Evolutionary conservation across 2,888 invertebrate genomes (phyloP).

Genomic region (Bhutanitis thaidina): DNA sequence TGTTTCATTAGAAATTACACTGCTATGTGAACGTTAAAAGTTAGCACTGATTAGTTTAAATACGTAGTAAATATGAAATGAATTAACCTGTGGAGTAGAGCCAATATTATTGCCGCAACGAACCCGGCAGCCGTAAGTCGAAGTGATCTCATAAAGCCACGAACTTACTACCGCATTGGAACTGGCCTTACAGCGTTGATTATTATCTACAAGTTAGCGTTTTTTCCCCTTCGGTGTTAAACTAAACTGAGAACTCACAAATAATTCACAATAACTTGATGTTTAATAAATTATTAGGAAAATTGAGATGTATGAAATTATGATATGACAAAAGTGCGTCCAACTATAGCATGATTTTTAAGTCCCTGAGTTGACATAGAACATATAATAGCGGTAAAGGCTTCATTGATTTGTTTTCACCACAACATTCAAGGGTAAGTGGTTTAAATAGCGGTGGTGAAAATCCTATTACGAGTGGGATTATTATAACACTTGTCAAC

Average conservation of each 20-base stretch:
- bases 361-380: no score
- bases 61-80: slow-evolving; percentile 1
- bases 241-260: no score
- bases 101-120: slow-evolving; percentile 2
- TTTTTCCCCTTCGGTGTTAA: background rate
- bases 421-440: background rate
- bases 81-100: slow-evolving; percentile 4
- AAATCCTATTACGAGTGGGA: no score
- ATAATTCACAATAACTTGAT: no score
- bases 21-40: slow-evolving; percentile 2
- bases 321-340: no score
- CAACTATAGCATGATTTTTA: no score
- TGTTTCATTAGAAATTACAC: background rate
- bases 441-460: no score
- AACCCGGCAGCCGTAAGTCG: background rate
- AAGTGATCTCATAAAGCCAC: background rate
- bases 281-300: no score
- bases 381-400: no score
- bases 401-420: background rate
- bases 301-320: no score
- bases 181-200: background rate
- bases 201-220: background rate
- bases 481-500: no score
- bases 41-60: background rate
- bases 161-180: background rate